A percentile compares a stretch with the other conserved stretches of the same genome.
Evolutionary conservation across 2,797 vertebrate species (phyloP).

Genomic region (Coreius guichenoti): DNA sequence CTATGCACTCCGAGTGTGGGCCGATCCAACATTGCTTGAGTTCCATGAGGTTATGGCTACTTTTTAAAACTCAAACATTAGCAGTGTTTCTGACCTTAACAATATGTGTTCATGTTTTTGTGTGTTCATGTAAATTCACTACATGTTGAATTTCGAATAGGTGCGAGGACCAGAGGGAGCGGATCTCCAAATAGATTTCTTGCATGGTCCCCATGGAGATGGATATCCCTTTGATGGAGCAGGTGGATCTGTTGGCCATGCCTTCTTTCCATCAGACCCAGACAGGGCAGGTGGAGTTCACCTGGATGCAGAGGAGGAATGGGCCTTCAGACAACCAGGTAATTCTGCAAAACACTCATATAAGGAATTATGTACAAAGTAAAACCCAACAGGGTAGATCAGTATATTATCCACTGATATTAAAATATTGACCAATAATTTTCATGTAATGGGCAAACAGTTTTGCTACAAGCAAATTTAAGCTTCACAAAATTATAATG

Average conservation of each 20-base stretch:
- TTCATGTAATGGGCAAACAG: background rate
- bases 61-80: background rate
- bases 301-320: constrained; percentile 79
- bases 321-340: constrained; percentile 81
- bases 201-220: constrained; percentile 77
- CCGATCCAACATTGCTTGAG: constrained; percentile 74
- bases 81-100: background rate
- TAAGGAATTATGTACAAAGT: background rate
- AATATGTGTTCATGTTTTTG: background rate
- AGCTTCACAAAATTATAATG: background rate
- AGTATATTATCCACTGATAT: background rate
- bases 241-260: constrained; percentile 80
- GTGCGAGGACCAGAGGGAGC: constrained; percentile 71
- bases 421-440: background rate
- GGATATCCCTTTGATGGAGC: constrained; percentile 79
- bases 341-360: background rate
- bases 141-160: constrained; percentile 58
- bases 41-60: constrained; percentile 73
- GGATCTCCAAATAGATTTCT: constrained; percentile 79
- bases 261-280: constrained; percentile 81
- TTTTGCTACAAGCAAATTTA: background rate
- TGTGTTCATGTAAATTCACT: constrained; percentile 18
- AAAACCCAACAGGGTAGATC: background rate
- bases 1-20: constrained; percentile 80
- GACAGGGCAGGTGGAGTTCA: constrained; percentile 77